Evolutionary conservation across 2,888 invertebrate species (phyloP).

Genomic region (Rhaphigaster nebulosa): DNA sequence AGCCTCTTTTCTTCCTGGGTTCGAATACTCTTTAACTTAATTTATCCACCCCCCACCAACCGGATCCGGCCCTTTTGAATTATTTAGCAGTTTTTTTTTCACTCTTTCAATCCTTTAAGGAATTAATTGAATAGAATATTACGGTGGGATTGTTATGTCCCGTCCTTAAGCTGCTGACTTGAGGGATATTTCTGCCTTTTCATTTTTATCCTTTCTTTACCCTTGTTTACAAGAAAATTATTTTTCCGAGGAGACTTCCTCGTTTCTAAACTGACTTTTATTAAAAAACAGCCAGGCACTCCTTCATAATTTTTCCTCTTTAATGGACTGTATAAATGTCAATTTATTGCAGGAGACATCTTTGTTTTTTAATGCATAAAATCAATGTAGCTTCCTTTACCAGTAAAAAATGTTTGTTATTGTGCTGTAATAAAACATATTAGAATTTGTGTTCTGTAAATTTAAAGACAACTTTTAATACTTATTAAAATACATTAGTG

Average conservation of each 20-base stretch:
- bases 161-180: not conserved
- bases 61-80: not conserved
- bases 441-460: too few species aligned
- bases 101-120: not conserved
- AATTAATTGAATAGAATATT: constrained; percentile 50
- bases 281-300: not conserved
- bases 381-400: not conserved
- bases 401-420: too few species aligned
- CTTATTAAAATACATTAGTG: too few species aligned
- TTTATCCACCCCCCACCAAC: not conserved
- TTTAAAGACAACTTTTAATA: too few species aligned
- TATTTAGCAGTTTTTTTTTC: constrained; percentile 46
- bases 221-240: constrained; percentile 8
- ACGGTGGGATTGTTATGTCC: not conserved
- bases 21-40: constrained; percentile 28
- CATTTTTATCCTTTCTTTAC: not conserved
- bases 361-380: not conserved
- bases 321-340: too few species aligned
- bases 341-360: too few species aligned
- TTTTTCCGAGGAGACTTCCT: not conserved
- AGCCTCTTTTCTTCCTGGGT: not conserved
- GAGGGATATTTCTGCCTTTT: not conserved
- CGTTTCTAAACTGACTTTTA: not conserved
- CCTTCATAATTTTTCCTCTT: not conserved
- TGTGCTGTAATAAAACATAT: too few species aligned